These are phyloP conservation scores for Leucosticte australis DNA, from an alignment of 2,113 vertebrate species.

Conservation along the genomic window DNA sequence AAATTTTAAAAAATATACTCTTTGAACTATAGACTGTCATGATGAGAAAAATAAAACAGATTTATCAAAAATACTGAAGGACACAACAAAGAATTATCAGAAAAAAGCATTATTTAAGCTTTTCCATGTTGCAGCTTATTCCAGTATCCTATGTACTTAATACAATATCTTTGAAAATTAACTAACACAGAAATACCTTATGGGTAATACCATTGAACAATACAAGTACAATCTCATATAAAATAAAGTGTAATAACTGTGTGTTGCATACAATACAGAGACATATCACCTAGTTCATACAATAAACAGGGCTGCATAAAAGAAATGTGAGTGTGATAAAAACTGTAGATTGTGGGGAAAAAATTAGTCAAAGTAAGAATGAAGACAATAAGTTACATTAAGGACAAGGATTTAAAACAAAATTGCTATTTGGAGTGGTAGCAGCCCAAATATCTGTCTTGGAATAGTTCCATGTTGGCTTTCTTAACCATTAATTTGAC, in stretches of 20 bases:
- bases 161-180: not conserved
- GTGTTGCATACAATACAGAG: not conserved
- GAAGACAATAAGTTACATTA: not conserved
- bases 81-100: not conserved
- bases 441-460: not conserved
- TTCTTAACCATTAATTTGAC: not conserved
- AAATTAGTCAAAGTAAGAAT: not conserved
- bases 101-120: not conserved
- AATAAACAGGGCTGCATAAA: not conserved
- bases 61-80: not conserved
- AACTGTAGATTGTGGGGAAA: not conserved
- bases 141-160: not conserved
- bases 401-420: not conserved
- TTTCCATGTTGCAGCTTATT: not conserved
- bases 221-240: not conserved
- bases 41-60: not conserved
- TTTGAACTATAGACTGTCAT: not conserved
- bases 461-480: not conserved
- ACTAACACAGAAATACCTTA: not conserved
- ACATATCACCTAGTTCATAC: not conserved
- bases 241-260: not conserved
- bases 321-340: not conserved
- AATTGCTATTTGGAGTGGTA: not conserved
- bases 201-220: not conserved
- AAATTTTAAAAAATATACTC: not conserved